phyloP scores from a whole-genome alignment of 2,113 vertebrate species.

The Poeciliopsis prolifica region DNA sequence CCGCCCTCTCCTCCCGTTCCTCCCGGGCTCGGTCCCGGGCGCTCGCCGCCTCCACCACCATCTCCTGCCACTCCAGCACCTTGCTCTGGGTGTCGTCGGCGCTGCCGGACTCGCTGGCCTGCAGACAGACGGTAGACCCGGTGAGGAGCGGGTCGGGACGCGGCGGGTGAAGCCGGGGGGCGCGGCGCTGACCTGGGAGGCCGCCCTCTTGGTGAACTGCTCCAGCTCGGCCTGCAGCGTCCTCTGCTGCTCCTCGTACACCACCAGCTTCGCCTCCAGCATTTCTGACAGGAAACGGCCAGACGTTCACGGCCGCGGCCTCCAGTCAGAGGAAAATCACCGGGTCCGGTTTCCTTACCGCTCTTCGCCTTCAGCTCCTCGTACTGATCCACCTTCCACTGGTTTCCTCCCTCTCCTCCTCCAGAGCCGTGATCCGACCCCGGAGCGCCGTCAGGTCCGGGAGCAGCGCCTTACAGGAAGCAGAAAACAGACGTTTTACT shows the following conservation, averaged over 20 bases:
- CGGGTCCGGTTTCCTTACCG: constrained; percentile 69
- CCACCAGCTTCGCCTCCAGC: constrained; percentile 84
- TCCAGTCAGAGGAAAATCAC: neutral
- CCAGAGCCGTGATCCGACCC: constrained; percentile 77
- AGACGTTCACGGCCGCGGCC: neutral
- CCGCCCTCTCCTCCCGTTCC: constrained; percentile 85
- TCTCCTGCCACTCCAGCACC: constrained; percentile 91
- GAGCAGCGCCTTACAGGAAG: constrained; percentile 65
- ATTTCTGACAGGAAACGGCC: constrained; percentile 72
- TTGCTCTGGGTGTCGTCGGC: constrained; percentile 86
- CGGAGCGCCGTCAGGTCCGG: constrained; percentile 75
- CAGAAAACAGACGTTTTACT: neutral
- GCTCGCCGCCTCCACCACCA: constrained; percentile 79
- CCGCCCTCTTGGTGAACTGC: constrained; percentile 88
- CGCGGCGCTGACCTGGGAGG: constrained; percentile 84
- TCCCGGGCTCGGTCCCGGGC: constrained; percentile 79
- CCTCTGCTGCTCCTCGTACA: constrained; percentile 90
- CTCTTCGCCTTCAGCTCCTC: constrained; percentile 82
- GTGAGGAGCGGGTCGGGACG: neutral
- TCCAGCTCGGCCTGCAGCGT: constrained; percentile 90
- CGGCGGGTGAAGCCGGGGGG: too few relatives aligned
- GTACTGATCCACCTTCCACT: constrained; percentile 82
- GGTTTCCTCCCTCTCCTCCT: constrained; percentile 84
- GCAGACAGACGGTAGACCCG: neutral
- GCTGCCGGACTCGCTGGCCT: constrained; percentile 90